Evolutionary conservation across 2,797 vertebrate species (phyloP), one percentile per base, ranked within the genome.

Genomic region (Lates japonicus): DNA sequence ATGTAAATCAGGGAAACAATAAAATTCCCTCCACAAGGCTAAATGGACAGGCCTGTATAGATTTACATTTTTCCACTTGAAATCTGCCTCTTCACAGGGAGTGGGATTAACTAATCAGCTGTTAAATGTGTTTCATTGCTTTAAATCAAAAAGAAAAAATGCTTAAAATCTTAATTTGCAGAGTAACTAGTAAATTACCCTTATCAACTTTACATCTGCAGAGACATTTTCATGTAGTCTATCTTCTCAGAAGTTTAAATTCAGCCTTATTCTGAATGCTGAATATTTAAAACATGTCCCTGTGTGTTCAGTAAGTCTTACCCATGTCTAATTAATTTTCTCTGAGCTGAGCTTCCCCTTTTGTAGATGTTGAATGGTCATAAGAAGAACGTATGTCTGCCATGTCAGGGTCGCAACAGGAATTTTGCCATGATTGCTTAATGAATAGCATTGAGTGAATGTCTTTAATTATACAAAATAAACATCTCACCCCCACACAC

Each of bases 401-500:
- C 52, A 48, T 42, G 35, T 67, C 61, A 63, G 20, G 48, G 58
- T 68, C 76, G 58, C 64, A 66, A 31, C 65, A 67, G 44, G 22
- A 75, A 44, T 37, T 69, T 35, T 35, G 33, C 63, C 17, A 8
- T 60, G 70, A 78, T 19, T 51, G 49, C 48, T 54, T 49, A 63
- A 70, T 70, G 60, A 82, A 82, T 11, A 72, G 66, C 78, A 62
- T 8, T 25, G 52, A 81, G 25, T 68, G 54, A 70, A 75, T 66
- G 75, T 57, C 84, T 86, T 74, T 85, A 59, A 84, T 87, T 79
- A 73, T 12, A 55, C 55, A 71, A 64, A 74, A 65, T 76, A 82
- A 86, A 72, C 80, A 86, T 73, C 19, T 76, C 83, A 78, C 76
- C 70, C 78, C 68, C 54, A 29, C 69, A 54, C 74, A 37, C 6